Conservation (phyloP, 2,797 vertebrate genomes). For the Bovichtus variegatus region DNA sequence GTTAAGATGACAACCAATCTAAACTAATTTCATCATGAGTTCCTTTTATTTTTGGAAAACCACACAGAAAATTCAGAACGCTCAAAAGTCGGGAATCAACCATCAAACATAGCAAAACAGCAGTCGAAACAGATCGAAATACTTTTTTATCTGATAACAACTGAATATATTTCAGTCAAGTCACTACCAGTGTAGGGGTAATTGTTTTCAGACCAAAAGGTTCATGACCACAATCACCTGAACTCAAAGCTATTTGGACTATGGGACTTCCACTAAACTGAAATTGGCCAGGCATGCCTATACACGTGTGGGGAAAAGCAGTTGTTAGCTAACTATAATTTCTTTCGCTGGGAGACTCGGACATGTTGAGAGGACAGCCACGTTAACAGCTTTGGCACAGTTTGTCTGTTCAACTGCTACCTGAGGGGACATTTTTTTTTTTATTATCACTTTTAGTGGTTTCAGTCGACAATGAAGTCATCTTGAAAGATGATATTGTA, state of each 20-base stretch:
- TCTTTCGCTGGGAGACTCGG: slow-evolving; percentile 54
- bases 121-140: not conserved
- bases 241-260: slow-evolving; percentile 63
- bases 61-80: not conserved
- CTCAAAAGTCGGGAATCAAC: not conserved
- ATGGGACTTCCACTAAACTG: slow-evolving; percentile 41
- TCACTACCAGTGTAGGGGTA: not conserved
- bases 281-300: slow-evolving; percentile 50
- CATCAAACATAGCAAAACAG: not conserved
- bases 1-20: not conserved
- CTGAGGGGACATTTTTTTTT: slow-evolving; percentile 66
- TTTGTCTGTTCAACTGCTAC: slow-evolving; percentile 64
- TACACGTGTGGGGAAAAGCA: slow-evolving; percentile 54
- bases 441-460: slow-evolving; percentile 58
- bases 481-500: slow-evolving; percentile 68
- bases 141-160: not conserved
- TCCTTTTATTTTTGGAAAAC: not conserved
- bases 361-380: slow-evolving; percentile 57
- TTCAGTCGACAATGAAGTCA: slow-evolving; percentile 78
- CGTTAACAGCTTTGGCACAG: slow-evolving; percentile 54
- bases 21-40: not conserved
- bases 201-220: slow-evolving; percentile 3
- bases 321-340: slow-evolving; percentile 69
- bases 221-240: slow-evolving; percentile 39
- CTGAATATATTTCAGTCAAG: not conserved